Evolutionary conservation across 2,888 invertebrate species (phyloP), one percentile per base, ranked within the genome.

Genomic region (Latrodectus hesperus): DNA sequence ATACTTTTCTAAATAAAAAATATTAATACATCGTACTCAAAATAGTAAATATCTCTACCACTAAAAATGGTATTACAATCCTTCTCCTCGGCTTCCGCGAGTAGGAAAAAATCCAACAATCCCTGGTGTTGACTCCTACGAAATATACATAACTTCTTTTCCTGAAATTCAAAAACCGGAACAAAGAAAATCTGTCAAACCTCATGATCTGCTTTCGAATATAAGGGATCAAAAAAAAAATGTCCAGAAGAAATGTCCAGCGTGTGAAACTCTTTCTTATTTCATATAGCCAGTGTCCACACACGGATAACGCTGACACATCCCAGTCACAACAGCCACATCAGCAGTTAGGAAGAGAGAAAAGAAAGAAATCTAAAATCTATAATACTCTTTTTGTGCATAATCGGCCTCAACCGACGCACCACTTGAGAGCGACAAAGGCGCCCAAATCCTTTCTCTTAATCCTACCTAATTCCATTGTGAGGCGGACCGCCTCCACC

Each of bases 391-490:
- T 88, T 83, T 88, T 82, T 83, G 77, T 78, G 87, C 87, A 88
- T 88, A 88, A 88, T 81, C 87, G 87, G 87, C 77, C 82, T 76
- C 77, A 64, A 78, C 77, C 78, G 84, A 71, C 78, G 78, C 74
- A 22, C 78, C 87, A 88, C 87, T 88, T 83, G 65, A 88, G 78
- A 77, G 73, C 74, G 77, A 83, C 82, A 82, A 85, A 88, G 77
- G 83, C 49, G 49, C 64, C 74, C 64, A 82, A 88, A 88, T 88
- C 87, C 87, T 88, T 88, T 88, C 82, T 78, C 82, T 83, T 88
- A 83, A 88, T 88, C 87, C 87, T 52, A 55, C 53, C 68, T 88
- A 78, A 88, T 88, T 88, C 87, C 75, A 88, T 88, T 88, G 87
- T 88, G 87, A 73, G 53, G 74, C 73, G 38, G 53, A 60, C 70